Conservation (phyloP, 1,140 invertebrate genomes). For the Zaprionus taronus region DNA sequence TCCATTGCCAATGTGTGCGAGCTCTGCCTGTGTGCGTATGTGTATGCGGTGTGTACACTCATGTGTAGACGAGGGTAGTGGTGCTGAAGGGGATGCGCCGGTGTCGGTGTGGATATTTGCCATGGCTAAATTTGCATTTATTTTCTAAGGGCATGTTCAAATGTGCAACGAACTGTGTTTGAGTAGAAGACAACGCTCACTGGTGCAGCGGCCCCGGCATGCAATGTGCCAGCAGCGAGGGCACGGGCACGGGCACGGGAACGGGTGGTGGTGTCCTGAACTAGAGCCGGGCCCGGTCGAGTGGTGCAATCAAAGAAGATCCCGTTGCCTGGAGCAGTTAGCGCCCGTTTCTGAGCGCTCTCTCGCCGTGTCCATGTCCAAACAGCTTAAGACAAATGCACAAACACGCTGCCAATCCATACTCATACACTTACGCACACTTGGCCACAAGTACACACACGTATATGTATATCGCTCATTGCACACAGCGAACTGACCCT, state of each 20-base stretch:
- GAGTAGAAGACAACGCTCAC: conserved; percentile 66
- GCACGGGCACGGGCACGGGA: conserved; percentile 17
- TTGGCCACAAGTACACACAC: conserved; percentile 40
- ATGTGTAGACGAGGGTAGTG: conserved; percentile 2
- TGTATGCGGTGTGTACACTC: conserved; percentile 20
- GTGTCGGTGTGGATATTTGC: conserved; percentile 52
- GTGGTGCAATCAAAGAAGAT: conserved; percentile 71
- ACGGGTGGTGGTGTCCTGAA: background rate
- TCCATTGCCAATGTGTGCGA: conserved; percentile 47
- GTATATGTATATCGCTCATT: conserved; percentile 15
- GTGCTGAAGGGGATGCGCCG: background rate
- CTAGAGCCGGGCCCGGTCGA: background rate
- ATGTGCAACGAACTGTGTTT: conserved; percentile 79
- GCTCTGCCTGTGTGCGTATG: conserved; percentile 25
- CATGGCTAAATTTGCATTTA: conserved; percentile 78
- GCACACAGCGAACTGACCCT: conserved; percentile 56
- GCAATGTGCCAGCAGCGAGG: conserved; percentile 3
- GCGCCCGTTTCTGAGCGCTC: conserved; percentile 41
- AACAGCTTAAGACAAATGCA: conserved; percentile 69
- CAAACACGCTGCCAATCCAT: conserved; percentile 22
- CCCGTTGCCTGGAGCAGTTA: conserved; percentile 62
- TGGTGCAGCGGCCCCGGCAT: conserved; percentile 14
- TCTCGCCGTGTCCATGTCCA: conserved; percentile 52
- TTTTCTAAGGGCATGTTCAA: conserved; percentile 80
- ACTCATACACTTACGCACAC: conserved; percentile 10